These are phyloP conservation scores for Diphyllodes magnificus DNA, from an alignment of 2,113 vertebrate species.

Conservation along the genomic window DNA sequence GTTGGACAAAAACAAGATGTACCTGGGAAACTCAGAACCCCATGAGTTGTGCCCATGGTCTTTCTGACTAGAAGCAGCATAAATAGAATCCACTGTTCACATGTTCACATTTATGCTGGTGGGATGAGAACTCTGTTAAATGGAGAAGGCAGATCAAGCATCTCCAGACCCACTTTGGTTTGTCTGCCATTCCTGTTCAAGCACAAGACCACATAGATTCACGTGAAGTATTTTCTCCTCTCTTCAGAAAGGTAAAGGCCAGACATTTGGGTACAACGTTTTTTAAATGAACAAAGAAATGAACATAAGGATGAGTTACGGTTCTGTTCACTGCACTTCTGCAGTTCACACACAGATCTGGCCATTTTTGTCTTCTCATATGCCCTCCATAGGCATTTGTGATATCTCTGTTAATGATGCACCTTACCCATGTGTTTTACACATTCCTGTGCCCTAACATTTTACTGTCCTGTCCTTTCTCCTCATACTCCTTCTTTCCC, in stretches of 20 bases:
- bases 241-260: neutral
- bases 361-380: neutral
- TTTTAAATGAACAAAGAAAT: neutral
- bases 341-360: neutral
- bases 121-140: neutral
- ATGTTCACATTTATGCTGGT: neutral
- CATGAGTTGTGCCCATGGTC: neutral
- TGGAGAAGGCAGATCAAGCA: neutral
- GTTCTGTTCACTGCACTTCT: neutral
- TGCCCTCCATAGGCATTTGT: neutral
- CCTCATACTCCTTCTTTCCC: neutral
- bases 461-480: neutral
- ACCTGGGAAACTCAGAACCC: neutral
- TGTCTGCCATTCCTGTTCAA: neutral
- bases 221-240: neutral
- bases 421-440: neutral
- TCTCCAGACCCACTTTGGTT: neutral
- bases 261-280: accelerated
- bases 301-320: neutral
- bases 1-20: accelerated
- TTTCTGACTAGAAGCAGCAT: neutral
- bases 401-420: neutral
- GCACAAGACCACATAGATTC: neutral
- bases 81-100: neutral
- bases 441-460: neutral